A percentile compares a stretch with the other conserved stretches of the same genome.
phyloP scores from a whole-genome alignment of 1,140 invertebrate species.

The Cyphomyrmex costatus region DNA sequence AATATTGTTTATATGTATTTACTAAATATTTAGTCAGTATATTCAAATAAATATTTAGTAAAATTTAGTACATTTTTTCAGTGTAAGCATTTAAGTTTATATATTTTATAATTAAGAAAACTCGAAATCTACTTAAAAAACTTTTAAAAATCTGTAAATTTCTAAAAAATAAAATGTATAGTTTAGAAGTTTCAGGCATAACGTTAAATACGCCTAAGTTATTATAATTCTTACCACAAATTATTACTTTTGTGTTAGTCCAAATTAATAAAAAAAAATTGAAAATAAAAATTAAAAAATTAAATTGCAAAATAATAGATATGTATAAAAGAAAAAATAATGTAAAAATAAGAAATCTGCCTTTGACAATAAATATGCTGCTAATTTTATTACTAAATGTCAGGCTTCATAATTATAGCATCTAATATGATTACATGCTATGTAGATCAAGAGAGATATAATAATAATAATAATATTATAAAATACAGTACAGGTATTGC shows the following conservation, averaged over 20 bases:
- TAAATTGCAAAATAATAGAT: not conserved
- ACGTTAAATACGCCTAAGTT: not conserved
- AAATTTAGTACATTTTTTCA: too few species aligned
- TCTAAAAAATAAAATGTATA: not conserved
- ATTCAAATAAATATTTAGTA: too few species aligned
- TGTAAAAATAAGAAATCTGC: not conserved
- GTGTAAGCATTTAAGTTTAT: not conserved
- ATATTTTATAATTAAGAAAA: not conserved
- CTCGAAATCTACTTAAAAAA: not conserved
- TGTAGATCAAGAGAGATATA: slow-evolving; percentile 24
- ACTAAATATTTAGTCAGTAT: too few species aligned
- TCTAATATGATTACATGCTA: slow-evolving; percentile 10
- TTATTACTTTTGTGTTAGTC: not conserved
- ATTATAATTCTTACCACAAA: not conserved
- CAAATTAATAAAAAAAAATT: not conserved
- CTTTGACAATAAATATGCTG: not conserved
- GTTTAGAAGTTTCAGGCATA: not conserved
- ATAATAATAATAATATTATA: slow-evolving; percentile 24
- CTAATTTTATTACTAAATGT: not conserved
- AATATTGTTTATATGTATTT: too few species aligned
- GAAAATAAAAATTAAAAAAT: not conserved
- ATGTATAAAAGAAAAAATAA: not conserved
- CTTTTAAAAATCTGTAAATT: not conserved
- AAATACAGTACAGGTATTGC: slow-evolving; percentile 15
- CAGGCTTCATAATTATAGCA: not conserved